Evolutionary conservation across 1,140 invertebrate species (phyloP).

Genomic region (Zaprionus vittiger): DNA sequence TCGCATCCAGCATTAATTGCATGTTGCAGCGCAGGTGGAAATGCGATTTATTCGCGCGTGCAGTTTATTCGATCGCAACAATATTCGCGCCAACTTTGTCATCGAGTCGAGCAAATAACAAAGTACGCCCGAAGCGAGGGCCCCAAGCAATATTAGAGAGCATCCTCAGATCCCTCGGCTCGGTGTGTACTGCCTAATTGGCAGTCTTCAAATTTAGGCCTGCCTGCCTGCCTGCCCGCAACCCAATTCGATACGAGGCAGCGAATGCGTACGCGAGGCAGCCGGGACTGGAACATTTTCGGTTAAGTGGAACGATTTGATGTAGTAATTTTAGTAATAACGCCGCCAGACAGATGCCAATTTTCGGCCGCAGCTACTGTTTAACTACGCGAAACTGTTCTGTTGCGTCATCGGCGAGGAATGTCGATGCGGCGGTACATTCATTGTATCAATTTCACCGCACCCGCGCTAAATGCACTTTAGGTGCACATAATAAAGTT

Average conservation of each 20-base stretch:
- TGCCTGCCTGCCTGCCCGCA: conserved; percentile 7
- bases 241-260: conserved; percentile 11
- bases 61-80: not conserved
- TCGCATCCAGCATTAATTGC: conserved; percentile 23
- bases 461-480: conserved; percentile 32
- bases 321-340: conserved; percentile 79
- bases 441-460: conserved; percentile 6
- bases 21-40: conserved; percentile 7
- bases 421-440: conserved; percentile 48
- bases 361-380: conserved; percentile 70
- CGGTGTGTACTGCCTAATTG: conserved; percentile 61
- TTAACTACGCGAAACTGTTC: conserved; percentile 71
- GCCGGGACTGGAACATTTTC: conserved; percentile 58
- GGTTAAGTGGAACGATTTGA: conserved; percentile 75
- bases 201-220: conserved; percentile 51
- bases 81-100: conserved; percentile 3
- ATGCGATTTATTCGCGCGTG: not conserved
- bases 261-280: conserved; percentile 42
- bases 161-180: conserved; percentile 30
- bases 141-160: conserved; percentile 48
- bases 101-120: conserved; percentile 40
- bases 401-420: conserved; percentile 70
- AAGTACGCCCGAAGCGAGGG: conserved; percentile 43
- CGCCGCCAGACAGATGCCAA: conserved; percentile 66
- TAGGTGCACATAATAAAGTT: not conserved